Conservation (phyloP, 2,113 vertebrate species). For the Ictalurus punctatus region DNA sequence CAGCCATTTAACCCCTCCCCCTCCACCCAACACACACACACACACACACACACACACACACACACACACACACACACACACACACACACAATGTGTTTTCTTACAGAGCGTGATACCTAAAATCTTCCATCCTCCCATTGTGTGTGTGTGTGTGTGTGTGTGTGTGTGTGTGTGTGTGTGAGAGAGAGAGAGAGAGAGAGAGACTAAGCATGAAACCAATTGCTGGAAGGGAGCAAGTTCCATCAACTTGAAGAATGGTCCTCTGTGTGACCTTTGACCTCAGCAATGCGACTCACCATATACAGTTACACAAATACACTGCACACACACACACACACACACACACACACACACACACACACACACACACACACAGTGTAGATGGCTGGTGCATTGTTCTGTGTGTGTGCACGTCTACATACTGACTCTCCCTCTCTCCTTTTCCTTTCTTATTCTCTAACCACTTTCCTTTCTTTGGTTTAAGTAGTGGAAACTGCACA, state of each 20-base stretch:
- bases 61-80: neutral
- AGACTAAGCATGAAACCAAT: slow-evolving; percentile 2
- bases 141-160: neutral
- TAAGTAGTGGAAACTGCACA: slow-evolving; percentile 16
- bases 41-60: neutral
- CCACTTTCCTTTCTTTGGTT: neutral
- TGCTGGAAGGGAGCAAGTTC: slow-evolving; percentile 11
- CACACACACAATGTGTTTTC: neutral
- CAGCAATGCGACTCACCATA: slow-evolving; percentile 17
- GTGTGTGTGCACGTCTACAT: neutral
- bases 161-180: too few relatives aligned
- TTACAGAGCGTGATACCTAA: neutral
- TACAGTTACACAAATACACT: slow-evolving; percentile 31
- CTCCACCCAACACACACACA: neutral
- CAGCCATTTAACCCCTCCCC: neutral
- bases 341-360: neutral
- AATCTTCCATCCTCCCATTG: neutral
- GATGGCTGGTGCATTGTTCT: neutral
- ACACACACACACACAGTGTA: neutral
- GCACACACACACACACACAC: neutral
- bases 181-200: neutral
- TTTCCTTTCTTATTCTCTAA: neutral
- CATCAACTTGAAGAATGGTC: slow-evolving; percentile 37
- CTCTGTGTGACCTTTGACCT: slow-evolving; percentile 34
- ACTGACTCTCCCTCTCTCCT: neutral